These are phyloP conservation scores for Paratilapia polleni DNA, from an alignment of 2,113 vertebrate species.

Conservation along the genomic window DNA sequence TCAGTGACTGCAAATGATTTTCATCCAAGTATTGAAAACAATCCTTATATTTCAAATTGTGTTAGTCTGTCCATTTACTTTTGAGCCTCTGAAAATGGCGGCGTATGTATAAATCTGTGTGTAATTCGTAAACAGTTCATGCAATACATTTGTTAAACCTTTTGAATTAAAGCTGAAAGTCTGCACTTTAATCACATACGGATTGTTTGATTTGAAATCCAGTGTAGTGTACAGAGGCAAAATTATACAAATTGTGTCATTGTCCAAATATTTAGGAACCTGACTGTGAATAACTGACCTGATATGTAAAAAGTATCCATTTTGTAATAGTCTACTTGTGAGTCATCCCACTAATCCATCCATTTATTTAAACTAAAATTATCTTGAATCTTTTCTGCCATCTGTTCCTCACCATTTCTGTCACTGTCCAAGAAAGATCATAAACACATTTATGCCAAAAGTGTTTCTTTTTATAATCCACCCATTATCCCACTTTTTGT, in stretches of 20 bases:
- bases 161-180: background rate
- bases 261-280: background rate
- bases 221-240: background rate
- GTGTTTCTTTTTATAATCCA: background rate
- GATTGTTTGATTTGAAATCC: background rate
- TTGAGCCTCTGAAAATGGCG: background rate
- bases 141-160: background rate
- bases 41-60: background rate
- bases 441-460: slow-evolving; percentile 31
- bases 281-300: background rate
- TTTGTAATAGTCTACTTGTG: slow-evolving; percentile 4
- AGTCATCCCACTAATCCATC: slow-evolving; percentile 7
- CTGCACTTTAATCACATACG: background rate
- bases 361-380: slow-evolving; percentile 5
- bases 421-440: slow-evolving; percentile 12
- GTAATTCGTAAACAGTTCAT: background rate
- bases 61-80: background rate
- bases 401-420: background rate
- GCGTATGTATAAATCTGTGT: background rate
- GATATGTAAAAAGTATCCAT: background rate
- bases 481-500: background rate
- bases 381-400: slow-evolving; percentile 7
- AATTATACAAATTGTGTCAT: background rate
- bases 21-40: background rate
- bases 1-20: background rate